Percentiles rank a stretch among this genome's conserved stretches.
These are phyloP conservation scores for Esox lucius DNA, from an alignment of 2,797 vertebrate species.

Conservation along the genomic window DNA sequence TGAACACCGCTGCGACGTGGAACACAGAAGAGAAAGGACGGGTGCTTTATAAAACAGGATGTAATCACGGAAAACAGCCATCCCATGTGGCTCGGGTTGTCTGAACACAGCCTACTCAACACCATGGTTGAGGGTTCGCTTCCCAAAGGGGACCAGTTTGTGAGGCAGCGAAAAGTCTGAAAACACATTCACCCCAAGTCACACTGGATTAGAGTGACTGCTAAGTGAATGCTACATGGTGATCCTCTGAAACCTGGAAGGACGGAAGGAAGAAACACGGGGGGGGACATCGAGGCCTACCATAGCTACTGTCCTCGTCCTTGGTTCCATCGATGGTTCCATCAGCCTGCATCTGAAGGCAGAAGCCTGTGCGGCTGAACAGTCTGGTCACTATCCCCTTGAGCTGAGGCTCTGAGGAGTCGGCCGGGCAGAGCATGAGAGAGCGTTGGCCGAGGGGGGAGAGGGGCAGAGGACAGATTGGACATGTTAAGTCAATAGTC, in stretches of 20 bases:
- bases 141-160: too few species aligned
- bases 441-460: slow-evolving; percentile 1
- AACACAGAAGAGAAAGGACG: slow-evolving; percentile 10
- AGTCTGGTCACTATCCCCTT: slow-evolving; percentile 99
- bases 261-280: neutral
- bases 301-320: slow-evolving; percentile 94
- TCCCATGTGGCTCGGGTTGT: too few species aligned
- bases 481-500: neutral
- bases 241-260: too few species aligned
- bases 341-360: slow-evolving; percentile 96
- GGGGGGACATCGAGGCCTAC: slow-evolving; percentile 70
- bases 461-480: slow-evolving; percentile 8
- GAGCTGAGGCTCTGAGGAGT: slow-evolving; percentile 91
- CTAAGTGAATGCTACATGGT: neutral
- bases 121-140: neutral
- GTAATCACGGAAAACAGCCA: too few species aligned
- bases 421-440: slow-evolving; percentile 3
- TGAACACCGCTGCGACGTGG: slow-evolving; percentile 87
- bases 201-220: neutral
- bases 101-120: neutral
- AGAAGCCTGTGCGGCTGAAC: slow-evolving; percentile 95
- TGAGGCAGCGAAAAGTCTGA: too few species aligned
- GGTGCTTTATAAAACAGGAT: too few species aligned
- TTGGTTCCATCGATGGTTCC: slow-evolving; percentile 97
- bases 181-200: neutral